Base-by-base conservation (phyloP, 2,888 invertebrate genomes). In the Fissipunctia ypsillon region DNA sequence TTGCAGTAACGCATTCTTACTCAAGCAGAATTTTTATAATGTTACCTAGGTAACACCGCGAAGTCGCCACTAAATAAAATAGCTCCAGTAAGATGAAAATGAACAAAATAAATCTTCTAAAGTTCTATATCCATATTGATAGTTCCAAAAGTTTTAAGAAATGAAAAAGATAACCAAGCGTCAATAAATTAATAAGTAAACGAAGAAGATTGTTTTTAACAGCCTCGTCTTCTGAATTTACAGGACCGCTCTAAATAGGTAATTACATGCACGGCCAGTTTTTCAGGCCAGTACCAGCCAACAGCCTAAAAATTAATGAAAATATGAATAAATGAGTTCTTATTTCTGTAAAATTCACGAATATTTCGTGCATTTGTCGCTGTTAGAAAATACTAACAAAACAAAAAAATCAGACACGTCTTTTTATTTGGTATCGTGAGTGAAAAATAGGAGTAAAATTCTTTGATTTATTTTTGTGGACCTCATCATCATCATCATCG, bases 191-290 rank as follows among this genome's bases (percentile, higher is more conserved):
- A 75, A 69, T 67, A 73, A 41, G n/a, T 54, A 70, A 76, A 76
- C 35, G 38, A 70, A 71, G 68, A 57, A 76, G 54, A 73, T 73
- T 75, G 50, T 71, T 73, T 80, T 64, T 69, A 70, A 76, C 48
- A 68, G 69, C 67, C 82, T 81, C 66, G 66, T 81, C 60, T 78
- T 41, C 41, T 48, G 60, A 80, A 85, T 77, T 83, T 67, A 77
- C 69, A 66, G 60, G 59, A 60, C 28, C 59, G 48, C 65, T 63
- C 68, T 69, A 56, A 81, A 81, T 74, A 70, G 59, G 84, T 84
- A 78, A 86, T 86, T 81, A 84, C 73, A 81, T 76, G 84, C 71
- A 64, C 81, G 63, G 67, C 50, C 67, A 76, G 60, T 65, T 84
- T 84, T 84, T 76, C 19, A 57, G 73, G 50, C 57, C 81, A 41